Conservation (phyloP, 2,888 invertebrate species). For the Cataglyphis cursor region DNA sequence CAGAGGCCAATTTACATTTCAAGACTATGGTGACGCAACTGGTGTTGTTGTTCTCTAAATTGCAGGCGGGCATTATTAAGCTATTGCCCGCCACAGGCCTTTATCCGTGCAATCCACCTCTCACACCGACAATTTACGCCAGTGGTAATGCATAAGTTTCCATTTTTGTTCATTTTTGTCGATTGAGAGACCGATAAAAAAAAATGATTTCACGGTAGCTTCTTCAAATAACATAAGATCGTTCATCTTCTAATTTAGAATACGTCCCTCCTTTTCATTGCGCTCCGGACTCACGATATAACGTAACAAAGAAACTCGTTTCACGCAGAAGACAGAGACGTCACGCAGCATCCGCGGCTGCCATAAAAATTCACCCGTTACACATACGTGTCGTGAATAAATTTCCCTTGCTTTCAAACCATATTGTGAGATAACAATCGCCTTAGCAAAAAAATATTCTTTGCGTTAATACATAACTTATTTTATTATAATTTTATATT, state of each 20-base stretch:
- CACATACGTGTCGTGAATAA: constrained; percentile 33
- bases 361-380: constrained; percentile 32
- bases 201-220: not conserved
- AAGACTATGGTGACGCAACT: constrained; percentile 89
- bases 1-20: constrained; percentile 83
- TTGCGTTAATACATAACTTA: not conserved
- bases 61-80: constrained; percentile 89
- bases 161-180: not conserved
- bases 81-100: constrained; percentile 88
- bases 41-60: constrained; percentile 90
- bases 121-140: constrained; percentile 90
- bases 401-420: constrained; percentile 1
- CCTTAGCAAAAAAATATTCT: not conserved
- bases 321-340: constrained; percentile 34
- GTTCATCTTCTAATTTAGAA: constrained; percentile 30
- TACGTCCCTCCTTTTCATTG: constrained; percentile 2
- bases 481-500: not conserved
- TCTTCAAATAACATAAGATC: constrained; percentile 24
- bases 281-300: not conserved
- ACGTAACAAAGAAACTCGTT: constrained; percentile 28
- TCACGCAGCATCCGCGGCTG: constrained; percentile 28
- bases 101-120: constrained; percentile 90
- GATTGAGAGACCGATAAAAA: not conserved
- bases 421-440: not conserved
- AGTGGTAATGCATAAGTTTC: constrained; percentile 88